Conservation (phyloP, 2,797 vertebrate species). For the Gymnoscopelus braueri region DNA sequence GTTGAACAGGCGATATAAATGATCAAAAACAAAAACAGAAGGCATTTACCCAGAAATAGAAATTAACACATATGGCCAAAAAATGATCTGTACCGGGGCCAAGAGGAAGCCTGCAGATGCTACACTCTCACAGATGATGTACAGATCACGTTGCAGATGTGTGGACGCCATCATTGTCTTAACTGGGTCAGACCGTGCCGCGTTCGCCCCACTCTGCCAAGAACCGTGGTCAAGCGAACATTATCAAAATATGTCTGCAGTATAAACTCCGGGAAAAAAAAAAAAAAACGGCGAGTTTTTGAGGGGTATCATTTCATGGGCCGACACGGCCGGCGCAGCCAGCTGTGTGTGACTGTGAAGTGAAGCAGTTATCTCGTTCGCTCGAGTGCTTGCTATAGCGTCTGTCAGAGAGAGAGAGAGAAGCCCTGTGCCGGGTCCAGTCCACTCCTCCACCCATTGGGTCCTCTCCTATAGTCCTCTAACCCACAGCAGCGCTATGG, state of each 20-base stretch:
- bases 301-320: neutral
- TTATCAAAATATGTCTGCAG: neutral
- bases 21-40: slow-evolving; percentile 8
- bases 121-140: slow-evolving; percentile 24
- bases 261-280: neutral
- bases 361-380: neutral
- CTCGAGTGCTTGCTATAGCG: too few relatives aligned
- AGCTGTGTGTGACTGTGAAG: slow-evolving; percentile 8
- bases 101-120: slow-evolving; percentile 26
- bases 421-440: too few relatives aligned
- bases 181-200: slow-evolving; percentile 26
- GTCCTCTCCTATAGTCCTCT: too few relatives aligned
- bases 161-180: slow-evolving; percentile 7
- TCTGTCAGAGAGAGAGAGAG: too few relatives aligned
- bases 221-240: neutral
- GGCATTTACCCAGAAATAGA: slow-evolving; percentile 18
- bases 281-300: too few relatives aligned
- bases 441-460: neutral
- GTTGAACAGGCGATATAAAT: neutral
- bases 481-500: too few relatives aligned
- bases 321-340: neutral
- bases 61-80: slow-evolving; percentile 31
- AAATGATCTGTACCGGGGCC: slow-evolving; percentile 20
- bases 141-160: slow-evolving; percentile 7
- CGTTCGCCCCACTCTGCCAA: neutral